Percentiles rank a stretch among this genome's conserved stretches.
Evolutionary conservation across 2,888 invertebrate genomes (phyloP).

Genomic region (Escarpia spicata): DNA sequence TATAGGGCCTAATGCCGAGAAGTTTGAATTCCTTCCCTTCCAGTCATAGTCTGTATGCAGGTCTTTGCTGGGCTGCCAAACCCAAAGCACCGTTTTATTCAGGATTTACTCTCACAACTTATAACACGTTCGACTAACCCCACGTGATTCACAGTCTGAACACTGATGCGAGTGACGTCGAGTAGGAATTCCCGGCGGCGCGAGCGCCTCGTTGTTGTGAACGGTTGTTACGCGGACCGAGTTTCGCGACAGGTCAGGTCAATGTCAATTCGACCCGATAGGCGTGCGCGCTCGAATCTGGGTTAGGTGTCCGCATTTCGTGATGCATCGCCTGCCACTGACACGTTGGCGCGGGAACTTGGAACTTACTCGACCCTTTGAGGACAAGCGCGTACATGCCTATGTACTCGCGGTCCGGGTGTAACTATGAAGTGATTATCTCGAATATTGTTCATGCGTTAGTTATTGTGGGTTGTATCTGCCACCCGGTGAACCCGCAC

Average conservation of each 20-base stretch:
- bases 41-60: no score
- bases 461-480: background rate
- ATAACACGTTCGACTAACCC: background rate
- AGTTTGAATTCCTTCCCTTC: no score
- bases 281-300: background rate
- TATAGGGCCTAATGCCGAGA: no score
- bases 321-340: background rate
- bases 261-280: background rate
- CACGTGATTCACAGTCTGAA: background rate
- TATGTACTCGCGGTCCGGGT: background rate
- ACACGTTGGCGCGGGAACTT: background rate
- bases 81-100: no score
- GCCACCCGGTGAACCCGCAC: background rate
- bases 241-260: conserved; percentile 16
- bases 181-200: background rate
- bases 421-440: background rate
- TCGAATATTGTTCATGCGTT: background rate
- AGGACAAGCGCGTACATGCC: background rate
- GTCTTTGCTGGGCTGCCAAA: no score
- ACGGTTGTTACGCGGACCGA: background rate
- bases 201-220: background rate
- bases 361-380: background rate
- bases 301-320: background rate
- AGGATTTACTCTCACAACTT: background rate
- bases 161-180: background rate